Evolutionary conservation across 1,140 invertebrate genomes (phyloP), one percentile per base, ranked within the genome.

Genomic region (Lethrus apterus): DNA sequence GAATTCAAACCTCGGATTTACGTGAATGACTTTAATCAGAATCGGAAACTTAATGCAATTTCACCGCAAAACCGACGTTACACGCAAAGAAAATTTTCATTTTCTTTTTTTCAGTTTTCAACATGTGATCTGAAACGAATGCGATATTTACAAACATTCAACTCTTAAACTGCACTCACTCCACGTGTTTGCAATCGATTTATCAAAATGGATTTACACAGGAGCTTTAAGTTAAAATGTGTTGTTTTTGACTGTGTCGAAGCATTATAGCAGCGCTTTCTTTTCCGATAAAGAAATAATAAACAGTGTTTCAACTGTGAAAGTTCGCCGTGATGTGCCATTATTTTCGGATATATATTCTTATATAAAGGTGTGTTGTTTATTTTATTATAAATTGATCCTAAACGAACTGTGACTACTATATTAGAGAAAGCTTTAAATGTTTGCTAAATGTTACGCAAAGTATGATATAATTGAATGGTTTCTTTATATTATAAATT

Each of bases 401-500:
- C 32, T 34, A 34, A 38, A 38, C 35, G 35, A 38, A 38, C 24
- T 38, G 35, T 38, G 35, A 38, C 35, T 38, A 38, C 24, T 4
- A 21, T 38, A 38, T 38, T 38, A 21, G 35, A 38, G 35, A 38
- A 38, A 38, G 35, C 35, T 38, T 21, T 36, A 23, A 18, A 38
- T 21, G 35, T 38, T 38, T 3, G 20, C 10, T 11, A 21, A 11
- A 21, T 38, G 35, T 38, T 38, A 38, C 35, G 35, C 35, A 38
- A 38, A 38, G 35, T 38, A 38, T 38, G 35, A 38, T 38, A 38
- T 38, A 38, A 38, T 38, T 11, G 35, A n/a, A n/a, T n/a, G n/a
- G n/a, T n/a, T n/a, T n/a, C n/a, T n/a, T n/a, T n/a, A n/a, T n/a
- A n/a, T n/a, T n/a, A n/a, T n/a, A n/a, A n/a, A n/a, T n/a, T n/a